Base-by-base conservation (phyloP, 1,140 invertebrate genomes). In the Himalopsyche phryganea region DNA sequence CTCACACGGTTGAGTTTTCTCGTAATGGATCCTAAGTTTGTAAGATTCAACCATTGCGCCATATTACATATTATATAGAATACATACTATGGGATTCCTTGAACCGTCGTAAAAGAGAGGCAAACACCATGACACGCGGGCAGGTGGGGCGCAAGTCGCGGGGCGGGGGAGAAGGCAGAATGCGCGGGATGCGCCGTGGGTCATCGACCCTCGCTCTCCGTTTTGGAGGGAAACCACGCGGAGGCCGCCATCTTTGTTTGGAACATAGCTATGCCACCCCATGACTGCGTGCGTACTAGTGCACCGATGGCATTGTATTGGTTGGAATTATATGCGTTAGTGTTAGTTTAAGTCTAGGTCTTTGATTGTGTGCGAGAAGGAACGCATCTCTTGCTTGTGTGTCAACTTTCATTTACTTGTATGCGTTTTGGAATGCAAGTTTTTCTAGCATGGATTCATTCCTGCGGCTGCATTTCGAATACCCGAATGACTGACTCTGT, bases 201-300 rank as follows among this genome's bases (percentile, higher is more conserved):
- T 54, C 53, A 53, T 40, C 59, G 59, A 57, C 59, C 59, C 17
- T 32, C 41, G 28, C 32, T 13, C 48, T 33, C 17, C 53, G 47
- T 61, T 61, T 61, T 56, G 53, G 59, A 61, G 59, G 59, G 53
- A 61, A 61, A 61, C 36, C 50, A 48, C 40, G 40, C 46, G 36
- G 51, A 19, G 36, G 59, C 46, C 51, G 59, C 59, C 59, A 61
- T 61, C 53, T 61, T 57, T 45, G 51, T 54, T 54, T 41, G 23
- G 23, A 28, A 28, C 23, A 45, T 54, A 45, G 51, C 46, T 23
- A 54, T 54, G 41, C 51, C 32, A 19, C 51, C 42, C 51, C 51
- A 28, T 32, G 51, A 28, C 2, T 23, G 35, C 42, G 14, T 42
- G 7, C 41, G 11, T 15, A 40, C 38, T 40, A 40, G n/a, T 41